Base-by-base conservation (phyloP, 2,797 vertebrate species). In the Smutsia temminckii region DNA sequence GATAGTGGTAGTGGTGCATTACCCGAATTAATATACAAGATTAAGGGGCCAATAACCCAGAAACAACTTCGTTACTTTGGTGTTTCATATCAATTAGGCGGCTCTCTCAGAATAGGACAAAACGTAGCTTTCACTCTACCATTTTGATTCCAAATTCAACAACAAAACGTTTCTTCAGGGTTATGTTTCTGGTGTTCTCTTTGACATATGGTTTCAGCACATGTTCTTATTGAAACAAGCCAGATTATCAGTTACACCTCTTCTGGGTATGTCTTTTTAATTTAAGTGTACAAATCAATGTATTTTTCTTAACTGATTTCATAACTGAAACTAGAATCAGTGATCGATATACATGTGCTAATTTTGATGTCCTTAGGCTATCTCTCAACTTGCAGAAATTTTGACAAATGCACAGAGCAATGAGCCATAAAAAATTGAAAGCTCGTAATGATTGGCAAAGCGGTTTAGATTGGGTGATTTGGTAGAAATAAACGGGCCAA, bases 21-120 rank as follows among this genome's bases (percentile, higher is more conserved):
- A 96, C 96, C 95, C 97, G 97, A 98, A 98, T 98, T 98, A 98
- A 97, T 97, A 98, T 97, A 95, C 23, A 81, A 98, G 97, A 98
- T 98, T 98, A 98, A 97, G 94, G 97, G 95, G 74, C 93, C 96
- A 98, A 96, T 97, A 98, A 97, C 91, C 83, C 96, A 98, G 95
- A 98, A 98, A 98, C 81, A 94, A 97, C 92, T 96, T 96, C 53
- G 10, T 97, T 98, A 97, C 96, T 97, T 97, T 97, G 95, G 94
- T 95, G 49, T 20, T 95, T 97, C 49, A 2, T 83, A 94, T 94
- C 96, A 98, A 98, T 98, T 95, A 97, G 85, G 89, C 64, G 78
- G 92, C 40, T 78, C 23, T 74, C 96, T 96, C 91, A 63, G 59
- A 78, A 61, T 92, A 88, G 40, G 78, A 37, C 66, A 34, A 85